phyloP scores from a whole-genome alignment of 2,113 vertebrate species.

The Eurystomus gularis region DNA sequence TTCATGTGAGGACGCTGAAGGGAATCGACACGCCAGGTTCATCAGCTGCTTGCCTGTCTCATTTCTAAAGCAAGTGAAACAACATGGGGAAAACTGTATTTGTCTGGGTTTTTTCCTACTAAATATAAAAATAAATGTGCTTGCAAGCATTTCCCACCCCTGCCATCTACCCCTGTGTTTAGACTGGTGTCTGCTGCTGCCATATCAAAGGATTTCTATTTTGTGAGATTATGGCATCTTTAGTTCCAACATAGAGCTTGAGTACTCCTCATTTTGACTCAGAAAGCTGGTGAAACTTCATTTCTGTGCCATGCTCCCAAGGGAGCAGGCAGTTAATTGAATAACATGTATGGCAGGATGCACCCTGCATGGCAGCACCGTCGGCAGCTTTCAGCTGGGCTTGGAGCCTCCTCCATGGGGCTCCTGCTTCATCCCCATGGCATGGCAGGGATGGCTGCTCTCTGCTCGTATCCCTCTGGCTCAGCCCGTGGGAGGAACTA shows the following conservation, averaged over 20 bases:
- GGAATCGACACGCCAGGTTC: neutral
- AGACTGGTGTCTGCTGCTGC: neutral
- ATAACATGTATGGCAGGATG: fast-evolving
- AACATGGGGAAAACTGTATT: neutral
- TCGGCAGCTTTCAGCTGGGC: neutral
- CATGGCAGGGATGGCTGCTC: neutral
- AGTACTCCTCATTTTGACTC: neutral
- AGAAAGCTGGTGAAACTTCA: neutral
- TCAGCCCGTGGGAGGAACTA: neutral
- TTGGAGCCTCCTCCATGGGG: fast-evolving
- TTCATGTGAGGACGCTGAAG: neutral
- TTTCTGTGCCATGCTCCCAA: fast-evolving
- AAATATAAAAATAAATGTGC: neutral
- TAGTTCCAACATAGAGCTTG: neutral
- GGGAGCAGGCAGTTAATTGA: neutral
- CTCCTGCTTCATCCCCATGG: fast-evolving
- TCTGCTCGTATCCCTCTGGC: neutral
- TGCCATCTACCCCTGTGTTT: neutral
- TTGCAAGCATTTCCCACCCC: neutral
- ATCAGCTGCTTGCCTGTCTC: neutral
- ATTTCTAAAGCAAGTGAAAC: neutral
- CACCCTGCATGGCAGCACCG: fast-evolving
- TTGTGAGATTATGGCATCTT: neutral
- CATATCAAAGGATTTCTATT: neutral
- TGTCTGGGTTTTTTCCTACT: neutral